These are phyloP conservation scores for Schizopygopsis malacanthus DNA, from an alignment of 2,797 vertebrate genomes.

Conservation along the genomic window DNA sequence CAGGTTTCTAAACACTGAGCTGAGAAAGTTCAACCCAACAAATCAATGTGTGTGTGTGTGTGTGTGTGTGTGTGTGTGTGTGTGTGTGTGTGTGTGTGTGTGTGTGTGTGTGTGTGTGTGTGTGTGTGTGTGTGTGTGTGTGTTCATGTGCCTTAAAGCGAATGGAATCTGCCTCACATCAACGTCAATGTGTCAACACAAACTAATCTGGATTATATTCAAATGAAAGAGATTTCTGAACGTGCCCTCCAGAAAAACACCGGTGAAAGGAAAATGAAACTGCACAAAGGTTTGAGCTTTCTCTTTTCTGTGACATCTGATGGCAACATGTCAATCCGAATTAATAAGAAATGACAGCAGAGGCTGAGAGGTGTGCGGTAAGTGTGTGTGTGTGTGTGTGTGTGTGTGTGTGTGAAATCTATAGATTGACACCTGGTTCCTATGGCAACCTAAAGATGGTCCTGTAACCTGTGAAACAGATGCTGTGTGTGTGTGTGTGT, in stretches of 20 bases:
- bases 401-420: background rate
- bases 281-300: constrained; percentile 7
- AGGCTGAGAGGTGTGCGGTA: background rate
- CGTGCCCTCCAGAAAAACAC: background rate
- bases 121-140: no score
- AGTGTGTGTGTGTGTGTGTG: background rate
- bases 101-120: no score
- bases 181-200: background rate
- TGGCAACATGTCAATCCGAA: background rate
- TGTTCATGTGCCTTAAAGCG: background rate
- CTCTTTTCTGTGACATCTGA: constrained; percentile 6
- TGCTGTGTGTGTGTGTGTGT: background rate
- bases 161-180: background rate
- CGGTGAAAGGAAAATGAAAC: constrained; percentile 4
- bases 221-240: constrained; percentile 10
- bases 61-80: no score
- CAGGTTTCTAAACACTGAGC: background rate
- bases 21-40: background rate
- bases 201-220: constrained; percentile 30
- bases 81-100: no score
- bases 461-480: background rate
- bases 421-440: constrained; percentile 64
- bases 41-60: background rate
- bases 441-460: constrained; percentile 63
- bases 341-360: constrained; percentile 5